Evolutionary conservation across 2,888 invertebrate species (phyloP), one percentile per base, ranked within the genome.

Genomic region (Polylopha cassiicola): DNA sequence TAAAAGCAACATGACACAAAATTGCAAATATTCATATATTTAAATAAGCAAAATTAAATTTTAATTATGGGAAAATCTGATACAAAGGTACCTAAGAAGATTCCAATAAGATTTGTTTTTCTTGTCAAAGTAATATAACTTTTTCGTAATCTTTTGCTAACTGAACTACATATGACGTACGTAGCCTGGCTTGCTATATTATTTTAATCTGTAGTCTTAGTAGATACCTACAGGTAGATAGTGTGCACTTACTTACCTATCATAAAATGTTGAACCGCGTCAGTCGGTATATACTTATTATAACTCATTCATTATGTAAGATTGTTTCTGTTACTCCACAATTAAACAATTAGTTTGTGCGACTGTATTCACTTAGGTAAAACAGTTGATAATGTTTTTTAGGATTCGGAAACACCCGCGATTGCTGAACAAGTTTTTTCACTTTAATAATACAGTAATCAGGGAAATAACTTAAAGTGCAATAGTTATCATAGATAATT

Each of bases 161-260:
- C n/a, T n/a, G n/a, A n/a, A n/a, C n/a, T n/a, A n/a, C n/a, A n/a
- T n/a, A 30, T 21, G 29, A 26, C 20, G 34, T 41, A 29, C 41
- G 29, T 36, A n/a, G n/a, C n/a, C 36, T 21, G 4, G 41, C 21
- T 30, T 30, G 9, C 36, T 26, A 41, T 26, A 36, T 30, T n/a
- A n/a, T n/a, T n/a, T n/a, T n/a, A n/a, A n/a, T n/a, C n/a, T n/a
- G n/a, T 11, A 38, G 33, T 14, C 7, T 41, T 29, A 14, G 6
- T 9, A 34, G 34, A 36, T 36, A 41, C n/a, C n/a, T n/a, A n/a
- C 4, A 24, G 15, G 9, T 20, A 36, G 20, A 22, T 43, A 38
- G 24, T 38, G 28, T 21, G 7, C 7, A 7, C 9, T 10, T 52
- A 73, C 74, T 68, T 55, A 74, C 74, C 65, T 67, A 65, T 55